Base-by-base conservation (phyloP, 2,888 invertebrate genomes). In the Bimastos eiseni region DNA sequence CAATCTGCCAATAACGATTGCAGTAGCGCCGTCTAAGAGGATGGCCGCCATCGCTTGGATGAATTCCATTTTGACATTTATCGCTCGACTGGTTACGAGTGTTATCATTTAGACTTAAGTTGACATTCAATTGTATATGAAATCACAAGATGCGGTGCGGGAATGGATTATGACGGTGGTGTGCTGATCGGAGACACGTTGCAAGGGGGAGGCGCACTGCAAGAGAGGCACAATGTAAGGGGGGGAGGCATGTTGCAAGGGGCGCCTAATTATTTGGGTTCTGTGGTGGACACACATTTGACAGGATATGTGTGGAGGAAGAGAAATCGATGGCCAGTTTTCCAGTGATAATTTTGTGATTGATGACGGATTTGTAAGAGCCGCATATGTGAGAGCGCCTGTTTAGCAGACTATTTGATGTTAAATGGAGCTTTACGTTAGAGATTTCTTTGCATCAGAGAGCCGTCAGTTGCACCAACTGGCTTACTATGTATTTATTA, bases 11-110 rank as follows among this genome's bases (percentile, higher is more conserved):
- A 70, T 86, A 8, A 86, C n/a, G 86, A 36, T 36, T 86, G 36
- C 86, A 36, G 36, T 37, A 36, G 36, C 24, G 34, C 36, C 21
- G 37, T 34, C 86, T 86, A 86, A 86, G 86, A 86, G 86, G 86
- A 86, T 17, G 86, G 37, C 86, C 6, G 86, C 30, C 21, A 13
- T 24, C 37, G 86, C 86, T 24, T 86, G 36, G 37, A 34, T 86
- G 86, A 86, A 86, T 86, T 86, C n/a, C 86, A 86, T 34, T 86
- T 86, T 86, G 86, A 86, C 86, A 86, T 86, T 37, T 34, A 86
- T 34, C 34, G 86, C 24, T 36, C 17, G 86, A 21, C 8, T 70
- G 70, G 37, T 17, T 24, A 86, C 21, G 36, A 36, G 36, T 37
- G 86, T 86, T 86, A 86, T 86, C 86, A 86, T 36, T 86, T 86